Conservation (phyloP, 2,113 vertebrate genomes). For the Sardina pilchardus region DNA sequence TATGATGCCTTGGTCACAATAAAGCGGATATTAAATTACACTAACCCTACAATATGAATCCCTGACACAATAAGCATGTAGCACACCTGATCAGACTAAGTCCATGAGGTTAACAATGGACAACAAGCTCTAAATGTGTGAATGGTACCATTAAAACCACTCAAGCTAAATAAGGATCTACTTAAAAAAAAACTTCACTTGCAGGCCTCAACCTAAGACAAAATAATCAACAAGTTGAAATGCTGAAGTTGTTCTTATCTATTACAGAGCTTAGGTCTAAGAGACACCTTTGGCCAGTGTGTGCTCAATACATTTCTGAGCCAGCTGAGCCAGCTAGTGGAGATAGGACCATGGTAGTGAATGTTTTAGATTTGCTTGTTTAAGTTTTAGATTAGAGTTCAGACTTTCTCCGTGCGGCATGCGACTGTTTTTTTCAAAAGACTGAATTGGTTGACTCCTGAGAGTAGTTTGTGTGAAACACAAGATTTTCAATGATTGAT, state of each 20-base stretch:
- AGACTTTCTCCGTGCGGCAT: too few relatives aligned
- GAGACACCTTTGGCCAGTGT: neutral
- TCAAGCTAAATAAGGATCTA: too few relatives aligned
- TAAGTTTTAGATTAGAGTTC: too few relatives aligned
- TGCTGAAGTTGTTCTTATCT: too few relatives aligned
- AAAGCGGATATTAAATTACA: neutral
- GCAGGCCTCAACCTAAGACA: too few relatives aligned
- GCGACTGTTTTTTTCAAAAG: too few relatives aligned
- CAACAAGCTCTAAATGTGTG: too few relatives aligned
- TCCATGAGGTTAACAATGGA: neutral
- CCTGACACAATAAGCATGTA: neutral
- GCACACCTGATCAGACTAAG: neutral
- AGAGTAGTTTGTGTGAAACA: neutral
- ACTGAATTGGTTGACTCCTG: too few relatives aligned
- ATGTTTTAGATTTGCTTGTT: neutral
- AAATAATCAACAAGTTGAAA: neutral
- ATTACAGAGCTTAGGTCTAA: neutral
- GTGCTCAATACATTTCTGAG: too few relatives aligned
- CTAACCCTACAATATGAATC: neutral
- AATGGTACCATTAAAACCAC: too few relatives aligned
- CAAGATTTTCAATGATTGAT: too few relatives aligned
- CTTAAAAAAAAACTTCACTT: too few relatives aligned
- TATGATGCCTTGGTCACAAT: neutral
- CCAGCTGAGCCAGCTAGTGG: neutral
- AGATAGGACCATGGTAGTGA: neutral